phyloP scores from a whole-genome alignment of 2,113 vertebrate genomes.

The Willisornis vidua region DNA sequence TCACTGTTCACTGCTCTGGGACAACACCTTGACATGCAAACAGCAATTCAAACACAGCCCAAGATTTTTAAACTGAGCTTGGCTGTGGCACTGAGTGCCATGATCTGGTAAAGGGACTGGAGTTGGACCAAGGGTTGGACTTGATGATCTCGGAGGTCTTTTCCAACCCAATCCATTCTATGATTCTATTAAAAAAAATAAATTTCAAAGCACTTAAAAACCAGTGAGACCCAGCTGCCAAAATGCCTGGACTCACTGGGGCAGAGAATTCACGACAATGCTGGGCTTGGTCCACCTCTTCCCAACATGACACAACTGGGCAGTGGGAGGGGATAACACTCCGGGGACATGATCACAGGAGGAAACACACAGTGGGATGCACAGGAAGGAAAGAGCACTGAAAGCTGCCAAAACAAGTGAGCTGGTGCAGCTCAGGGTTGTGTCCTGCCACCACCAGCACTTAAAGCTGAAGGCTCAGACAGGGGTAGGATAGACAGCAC shows the following conservation, averaged over 20 bases:
- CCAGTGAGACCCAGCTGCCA: not conserved
- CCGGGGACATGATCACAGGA: rapidly evolving
- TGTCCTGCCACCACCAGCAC: not conserved
- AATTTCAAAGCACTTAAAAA: not conserved
- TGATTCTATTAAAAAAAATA: too few species aligned
- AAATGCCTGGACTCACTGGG: rapidly evolving
- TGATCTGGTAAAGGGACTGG: too few species aligned
- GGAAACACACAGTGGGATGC: too few species aligned
- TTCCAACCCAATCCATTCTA: too few species aligned
- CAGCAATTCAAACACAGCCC: not conserved
- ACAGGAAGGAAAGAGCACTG: not conserved
- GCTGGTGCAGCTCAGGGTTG: not conserved
- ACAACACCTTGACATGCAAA: rapidly evolving
- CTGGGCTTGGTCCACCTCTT: not conserved
- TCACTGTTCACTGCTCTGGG: rapidly evolving
- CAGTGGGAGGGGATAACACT: not conserved
- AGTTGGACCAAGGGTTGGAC: too few species aligned
- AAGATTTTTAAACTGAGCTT: too few species aligned
- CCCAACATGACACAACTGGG: not conserved
- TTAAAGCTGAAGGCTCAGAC: not conserved
- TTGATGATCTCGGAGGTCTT: too few species aligned
- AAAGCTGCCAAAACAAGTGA: not conserved
- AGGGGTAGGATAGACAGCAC: not conserved
- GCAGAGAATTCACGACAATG: rapidly evolving
- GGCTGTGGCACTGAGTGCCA: too few species aligned